Base-by-base conservation (phyloP, 2,113 vertebrate genomes). In the Rhea americana region DNA sequence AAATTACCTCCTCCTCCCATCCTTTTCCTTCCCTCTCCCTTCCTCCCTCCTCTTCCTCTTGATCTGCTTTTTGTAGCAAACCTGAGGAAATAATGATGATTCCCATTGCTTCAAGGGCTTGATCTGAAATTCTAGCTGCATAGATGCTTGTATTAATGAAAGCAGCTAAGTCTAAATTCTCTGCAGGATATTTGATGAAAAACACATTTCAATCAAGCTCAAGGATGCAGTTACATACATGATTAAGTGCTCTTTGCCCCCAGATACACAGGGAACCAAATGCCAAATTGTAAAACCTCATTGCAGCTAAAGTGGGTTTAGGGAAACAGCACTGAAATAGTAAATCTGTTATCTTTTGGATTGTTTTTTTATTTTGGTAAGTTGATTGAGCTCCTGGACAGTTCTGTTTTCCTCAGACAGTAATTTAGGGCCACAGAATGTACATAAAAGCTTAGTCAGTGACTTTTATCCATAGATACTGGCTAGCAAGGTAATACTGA, bases 91-190 rank as follows among this genome's bases (percentile, higher is more conserved):
- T 28, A 53, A 66, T 53, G 61, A 63, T 50, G 68, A 81, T 87
- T 81, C 56, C 58, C 45, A 76, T 0, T 32, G 58, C 66, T 76
- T 66, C 8, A 35, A 73, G 32, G 53, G 11, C 81, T 93, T 96
- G 35, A 76, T 96, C 48, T 92, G 50, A 91, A 93, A 89, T 82
- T 95, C 74, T 70, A 16, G 55, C 71, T 92, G 71, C 71, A 73
- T 53, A 68, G 25, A 21, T 11, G 5, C 77, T 85, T 84, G 35
- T 73, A 28, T 82, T 93, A 94, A 74, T 80, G 55, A 80, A 87
- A 91, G 47, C 59, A 80, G 50, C 47, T 59, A 77, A 77, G 59
- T n/a, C 82, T 74, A 70, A 93, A 53, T 73, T 89, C 74, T 91
- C 75, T 71, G 67, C 72, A 80, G 68, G 37, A 22, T 47, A 16